Evolutionary conservation across 2,888 invertebrate species (phyloP).

Genomic region (Xestia xanthographa): DNA sequence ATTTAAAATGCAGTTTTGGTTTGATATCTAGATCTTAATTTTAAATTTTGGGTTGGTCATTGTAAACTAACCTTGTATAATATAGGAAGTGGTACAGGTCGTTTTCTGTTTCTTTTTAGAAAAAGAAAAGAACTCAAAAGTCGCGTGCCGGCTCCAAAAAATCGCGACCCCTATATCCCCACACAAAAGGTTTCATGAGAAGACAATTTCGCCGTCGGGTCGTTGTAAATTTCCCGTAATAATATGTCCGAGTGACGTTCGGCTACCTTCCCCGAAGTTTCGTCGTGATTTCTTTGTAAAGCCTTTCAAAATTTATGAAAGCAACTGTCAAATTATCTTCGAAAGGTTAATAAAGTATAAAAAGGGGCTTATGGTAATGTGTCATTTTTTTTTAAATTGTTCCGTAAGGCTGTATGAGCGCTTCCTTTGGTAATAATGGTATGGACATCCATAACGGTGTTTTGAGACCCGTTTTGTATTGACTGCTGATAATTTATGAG

Average conservation of each 20-base stretch:
- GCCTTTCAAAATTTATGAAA: constrained; percentile 79
- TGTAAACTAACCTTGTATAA: too few relatives aligned
- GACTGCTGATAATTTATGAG: constrained; percentile 56
- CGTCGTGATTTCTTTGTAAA: constrained; percentile 71
- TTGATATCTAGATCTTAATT: too few relatives aligned
- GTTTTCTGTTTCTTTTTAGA: background rate
- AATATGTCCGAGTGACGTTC: constrained; percentile 74
- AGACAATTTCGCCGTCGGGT: constrained; percentile 67
- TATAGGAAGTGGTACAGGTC: background rate
- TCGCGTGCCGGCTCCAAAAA: constrained; percentile 19
- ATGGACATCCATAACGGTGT: constrained; percentile 61
- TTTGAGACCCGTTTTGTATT: constrained; percentile 57
- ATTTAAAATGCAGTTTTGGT: too few relatives aligned
- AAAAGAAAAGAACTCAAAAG: background rate
- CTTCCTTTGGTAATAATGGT: constrained; percentile 52
- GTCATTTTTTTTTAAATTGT: constrained; percentile 70
- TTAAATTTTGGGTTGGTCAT: too few relatives aligned
- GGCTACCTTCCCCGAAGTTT: constrained; percentile 67
- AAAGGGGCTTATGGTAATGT: constrained; percentile 72
- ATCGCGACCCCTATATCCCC: constrained; percentile 40
- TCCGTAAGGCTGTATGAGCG: constrained; percentile 35
- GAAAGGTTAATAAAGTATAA: constrained; percentile 78
- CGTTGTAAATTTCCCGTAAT: constrained; percentile 75
- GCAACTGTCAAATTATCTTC: constrained; percentile 84
- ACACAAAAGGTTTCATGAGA: constrained; percentile 66